Base-by-base conservation (phyloP, 1,140 invertebrate genomes). In the Bombyx mandarina region DNA sequence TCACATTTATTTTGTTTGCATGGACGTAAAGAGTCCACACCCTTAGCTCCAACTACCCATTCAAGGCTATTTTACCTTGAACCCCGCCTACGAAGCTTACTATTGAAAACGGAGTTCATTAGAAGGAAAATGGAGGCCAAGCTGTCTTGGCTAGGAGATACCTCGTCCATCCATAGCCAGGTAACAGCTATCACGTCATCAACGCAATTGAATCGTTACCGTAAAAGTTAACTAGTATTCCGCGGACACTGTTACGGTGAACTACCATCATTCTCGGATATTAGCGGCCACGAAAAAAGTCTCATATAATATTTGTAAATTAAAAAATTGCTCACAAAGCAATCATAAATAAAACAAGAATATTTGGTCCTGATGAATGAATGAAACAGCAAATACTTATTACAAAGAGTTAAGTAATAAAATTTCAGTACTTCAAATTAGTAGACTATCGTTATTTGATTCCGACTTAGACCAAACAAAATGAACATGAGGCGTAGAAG, bases 1-100 rank as follows among this genome's bases (percentile, higher is more conserved):
- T 69, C 71, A 75, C 76, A 73, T 81, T 77, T 74, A 80, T 72
- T 69, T 62, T 76, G 79, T 82, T 81, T 79, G 79, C 79, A 78
- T 81, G 76, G 65, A 71, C 71, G 67, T 81, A 77, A 81, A 80
- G 56, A 71, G 57, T 71, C 71, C 80, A 79, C 80, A 71, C 80
- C 77, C 75, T 73, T 62, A 59, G 61, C 61, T 62, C 4, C 65
- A 63, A 68, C 70, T 67, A 65, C 71, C 75, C 67, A 63, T 66
- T 57, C 52, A n/a, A 26, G 47, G 8, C 80, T 77, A 79, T 10
- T 63, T 44, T 67, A 60, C n/a, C 46, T 43, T 62, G 76, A 75
- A 44, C 50, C 63, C 51, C 56, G 45, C 60, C 65, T 55, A 18
- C 12, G 4, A 45, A 22, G 9, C 10, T 45, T 44, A 45, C 22